phyloP scores from a whole-genome alignment of 2,888 invertebrate genomes.

The Leucoma salicis region DNA sequence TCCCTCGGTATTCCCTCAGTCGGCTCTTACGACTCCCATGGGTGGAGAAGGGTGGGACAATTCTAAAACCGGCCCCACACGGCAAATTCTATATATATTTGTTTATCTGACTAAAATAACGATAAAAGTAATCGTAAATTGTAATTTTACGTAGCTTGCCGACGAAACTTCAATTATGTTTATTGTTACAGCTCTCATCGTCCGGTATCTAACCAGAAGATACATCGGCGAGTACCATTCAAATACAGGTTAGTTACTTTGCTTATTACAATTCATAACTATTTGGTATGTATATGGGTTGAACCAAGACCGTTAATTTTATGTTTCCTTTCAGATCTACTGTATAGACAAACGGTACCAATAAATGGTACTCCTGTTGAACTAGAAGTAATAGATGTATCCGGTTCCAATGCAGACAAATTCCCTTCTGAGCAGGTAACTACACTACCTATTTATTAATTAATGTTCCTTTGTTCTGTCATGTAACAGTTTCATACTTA shows the following conservation, averaged over 20 bases:
- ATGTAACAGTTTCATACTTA: too few species aligned
- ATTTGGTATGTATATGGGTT: not conserved
- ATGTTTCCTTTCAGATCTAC: constrained; percentile 83
- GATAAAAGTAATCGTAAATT: not conserved
- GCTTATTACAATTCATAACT: constrained; percentile 1
- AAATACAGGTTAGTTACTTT: constrained; percentile 85
- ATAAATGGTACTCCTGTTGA: constrained; percentile 87
- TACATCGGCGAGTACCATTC: constrained; percentile 92
- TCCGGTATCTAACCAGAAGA: constrained; percentile 88
- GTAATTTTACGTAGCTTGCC: not conserved
- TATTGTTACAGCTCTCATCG: constrained; percentile 86
- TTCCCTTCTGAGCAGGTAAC: constrained; percentile 83
- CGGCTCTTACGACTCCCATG: too few species aligned
- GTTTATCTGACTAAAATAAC: not conserved
- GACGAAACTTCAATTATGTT: constrained; percentile 5
- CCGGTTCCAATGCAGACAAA: constrained; percentile 85
- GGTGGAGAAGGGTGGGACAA: too few species aligned
- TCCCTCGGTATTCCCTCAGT: too few species aligned
- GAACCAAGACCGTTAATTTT: constrained; percentile 19
- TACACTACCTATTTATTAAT: too few species aligned
- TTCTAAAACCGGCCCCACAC: too few species aligned
- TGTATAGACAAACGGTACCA: constrained; percentile 88
- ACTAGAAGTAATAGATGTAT: constrained; percentile 90
- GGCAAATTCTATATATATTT: too few species aligned
- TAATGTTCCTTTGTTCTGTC: too few species aligned